phyloP scores from a whole-genome alignment of 2,888 invertebrate genomes.

The Gasteruption jaculator region DNA sequence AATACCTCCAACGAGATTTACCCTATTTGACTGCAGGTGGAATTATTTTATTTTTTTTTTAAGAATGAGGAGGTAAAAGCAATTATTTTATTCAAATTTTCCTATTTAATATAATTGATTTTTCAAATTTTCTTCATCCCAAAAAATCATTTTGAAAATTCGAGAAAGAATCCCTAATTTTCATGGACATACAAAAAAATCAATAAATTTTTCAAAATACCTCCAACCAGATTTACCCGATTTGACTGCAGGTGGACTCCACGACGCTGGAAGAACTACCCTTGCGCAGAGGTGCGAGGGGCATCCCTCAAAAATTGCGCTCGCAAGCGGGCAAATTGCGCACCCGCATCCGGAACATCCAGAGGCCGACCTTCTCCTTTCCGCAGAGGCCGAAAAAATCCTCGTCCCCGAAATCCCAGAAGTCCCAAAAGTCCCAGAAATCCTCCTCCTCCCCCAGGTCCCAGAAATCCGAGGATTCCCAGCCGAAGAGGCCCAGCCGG shows the following conservation, averaged over 20 bases:
- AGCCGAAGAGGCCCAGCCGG: conserved; percentile 52
- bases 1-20: no score
- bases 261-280: conserved; percentile 59
- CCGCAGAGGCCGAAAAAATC: conserved; percentile 53
- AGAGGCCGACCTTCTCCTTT: conserved; percentile 55
- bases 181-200: no score
- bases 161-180: no score
- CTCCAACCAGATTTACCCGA: background rate
- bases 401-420: conserved; percentile 36
- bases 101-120: no score
- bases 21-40: no score
- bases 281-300: conserved; percentile 34
- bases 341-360: conserved; percentile 62
- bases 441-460: conserved; percentile 61
- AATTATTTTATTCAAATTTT: no score
- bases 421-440: conserved; percentile 44
- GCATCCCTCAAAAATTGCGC: conserved; percentile 58
- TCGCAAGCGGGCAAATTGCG: conserved; percentile 70
- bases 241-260: conserved; percentile 55
- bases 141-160: no score
- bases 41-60: no score
- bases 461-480: conserved; percentile 51
- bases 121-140: no score
- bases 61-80: no score
- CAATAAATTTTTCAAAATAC: no score